These are phyloP conservation scores for Hyles euphorbiae DNA, from an alignment of 1,140 invertebrate genomes.

Conservation along the genomic window DNA sequence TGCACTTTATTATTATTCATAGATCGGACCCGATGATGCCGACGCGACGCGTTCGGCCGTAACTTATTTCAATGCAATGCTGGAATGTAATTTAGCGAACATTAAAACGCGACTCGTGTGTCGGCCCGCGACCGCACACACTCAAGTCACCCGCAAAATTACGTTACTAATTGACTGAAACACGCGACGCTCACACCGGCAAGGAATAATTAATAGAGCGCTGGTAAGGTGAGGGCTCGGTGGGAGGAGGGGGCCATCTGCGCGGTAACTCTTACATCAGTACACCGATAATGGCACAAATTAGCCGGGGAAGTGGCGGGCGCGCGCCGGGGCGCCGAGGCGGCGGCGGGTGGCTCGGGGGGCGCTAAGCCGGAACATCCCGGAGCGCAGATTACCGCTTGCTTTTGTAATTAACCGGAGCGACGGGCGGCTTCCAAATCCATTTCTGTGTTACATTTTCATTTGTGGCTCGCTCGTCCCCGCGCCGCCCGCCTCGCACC, in stretches of 20 bases:
- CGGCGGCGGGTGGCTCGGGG: constrained; percentile 38
- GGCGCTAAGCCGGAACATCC: constrained; percentile 73
- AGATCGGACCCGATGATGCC: background rate
- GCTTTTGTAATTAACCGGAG: constrained; percentile 75
- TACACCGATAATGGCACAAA: constrained; percentile 75
- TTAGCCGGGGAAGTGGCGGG: constrained; percentile 68
- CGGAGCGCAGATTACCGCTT: constrained; percentile 74
- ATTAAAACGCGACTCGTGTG: constrained; percentile 43
- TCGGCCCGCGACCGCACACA: constrained; percentile 52
- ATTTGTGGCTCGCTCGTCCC: constrained; percentile 64
- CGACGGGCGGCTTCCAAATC: constrained; percentile 72
- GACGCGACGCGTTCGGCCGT: background rate
- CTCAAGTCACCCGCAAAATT: constrained; percentile 74
- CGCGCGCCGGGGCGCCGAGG: constrained; percentile 21
- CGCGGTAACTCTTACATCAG: constrained; percentile 73
- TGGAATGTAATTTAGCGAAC: constrained; percentile 41
- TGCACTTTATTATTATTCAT: constrained; percentile 3
- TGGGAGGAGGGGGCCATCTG: constrained; percentile 48
- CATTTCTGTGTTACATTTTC: constrained; percentile 75
- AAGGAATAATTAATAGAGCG: constrained; percentile 73
- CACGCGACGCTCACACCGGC: constrained; percentile 73
- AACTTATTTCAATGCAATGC: constrained; percentile 6
- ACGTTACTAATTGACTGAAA: constrained; percentile 75
- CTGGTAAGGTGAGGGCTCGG: constrained; percentile 42
- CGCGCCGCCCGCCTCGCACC: constrained; percentile 35